phyloP scores from a whole-genome alignment of 2,113 vertebrate genomes.

The Microcebus jonahi region DNA sequence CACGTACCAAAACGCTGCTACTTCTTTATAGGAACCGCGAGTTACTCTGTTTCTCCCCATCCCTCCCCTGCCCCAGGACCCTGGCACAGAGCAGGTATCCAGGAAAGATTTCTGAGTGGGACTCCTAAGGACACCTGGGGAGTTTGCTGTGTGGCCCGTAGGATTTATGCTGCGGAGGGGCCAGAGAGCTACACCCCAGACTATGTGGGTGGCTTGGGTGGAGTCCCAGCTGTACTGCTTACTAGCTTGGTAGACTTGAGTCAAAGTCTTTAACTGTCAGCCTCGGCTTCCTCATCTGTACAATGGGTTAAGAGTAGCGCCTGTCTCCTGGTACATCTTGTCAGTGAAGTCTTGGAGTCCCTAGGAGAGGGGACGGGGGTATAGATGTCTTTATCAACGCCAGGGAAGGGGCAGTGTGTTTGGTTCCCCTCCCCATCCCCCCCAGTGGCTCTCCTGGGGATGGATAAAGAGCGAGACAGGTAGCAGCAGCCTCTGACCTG shows the following conservation, averaged over 20 bases:
- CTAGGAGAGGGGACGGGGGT: fast-evolving
- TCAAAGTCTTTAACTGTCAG: background rate
- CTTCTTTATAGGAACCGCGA: background rate
- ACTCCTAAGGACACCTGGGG: background rate
- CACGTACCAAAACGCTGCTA: background rate
- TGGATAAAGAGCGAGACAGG: background rate
- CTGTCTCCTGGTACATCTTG: background rate
- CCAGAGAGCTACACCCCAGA: background rate
- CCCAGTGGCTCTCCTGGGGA: background rate
- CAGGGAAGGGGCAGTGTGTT: background rate
- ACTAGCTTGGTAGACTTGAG: background rate
- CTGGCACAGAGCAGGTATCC: background rate
- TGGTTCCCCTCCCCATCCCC: background rate
- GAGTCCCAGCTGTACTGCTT: background rate
- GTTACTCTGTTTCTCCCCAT: background rate
- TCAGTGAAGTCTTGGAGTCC: background rate
- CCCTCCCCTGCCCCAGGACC: background rate
- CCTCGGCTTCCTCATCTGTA: background rate
- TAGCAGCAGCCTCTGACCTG: background rate
- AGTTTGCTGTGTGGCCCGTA: fast-evolving
- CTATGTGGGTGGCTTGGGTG: background rate
- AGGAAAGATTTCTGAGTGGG: background rate
- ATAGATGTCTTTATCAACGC: background rate
- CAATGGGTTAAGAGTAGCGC: background rate
- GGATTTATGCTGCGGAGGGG: background rate